These are phyloP conservation scores for Dasyurus viverrinus DNA, from an alignment of 2,113 vertebrate genomes.

Conservation along the genomic window DNA sequence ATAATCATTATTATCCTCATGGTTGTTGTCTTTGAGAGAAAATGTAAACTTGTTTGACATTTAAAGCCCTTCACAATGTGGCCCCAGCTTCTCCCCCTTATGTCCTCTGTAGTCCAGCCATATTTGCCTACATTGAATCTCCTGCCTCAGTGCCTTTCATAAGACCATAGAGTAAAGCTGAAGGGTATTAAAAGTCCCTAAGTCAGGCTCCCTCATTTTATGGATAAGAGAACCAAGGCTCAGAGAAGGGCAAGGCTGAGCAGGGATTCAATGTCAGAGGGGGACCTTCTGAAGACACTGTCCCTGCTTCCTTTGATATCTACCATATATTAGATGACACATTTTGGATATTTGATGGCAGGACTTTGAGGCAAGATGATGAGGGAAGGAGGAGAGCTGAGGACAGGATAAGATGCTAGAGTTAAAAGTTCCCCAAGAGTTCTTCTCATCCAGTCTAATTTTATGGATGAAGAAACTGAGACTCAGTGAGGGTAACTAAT, in stretches of 20 bases:
- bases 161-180: no score
- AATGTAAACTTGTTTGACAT: neutral
- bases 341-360: neutral
- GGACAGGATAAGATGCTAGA: neutral
- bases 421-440: neutral
- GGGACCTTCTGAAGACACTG: no score
- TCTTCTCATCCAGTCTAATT: neutral
- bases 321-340: no score
- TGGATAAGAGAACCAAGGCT: neutral
- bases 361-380: neutral
- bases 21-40: neutral
- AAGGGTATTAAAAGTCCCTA: neutral
- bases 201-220: neutral
- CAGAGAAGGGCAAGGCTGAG: neutral
- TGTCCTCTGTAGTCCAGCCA: neutral
- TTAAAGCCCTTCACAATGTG: neutral
- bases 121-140: neutral
- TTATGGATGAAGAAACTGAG: no score
- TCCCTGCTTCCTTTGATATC: neutral
- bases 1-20: neutral
- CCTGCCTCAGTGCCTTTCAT: neutral
- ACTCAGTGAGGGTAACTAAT: no score
- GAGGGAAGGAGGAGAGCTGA: neutral
- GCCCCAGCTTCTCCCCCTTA: neutral
- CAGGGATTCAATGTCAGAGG: neutral